Evolutionary conservation across 2,113 vertebrate species (phyloP), one percentile per base, ranked within the genome.

Genomic region (Pardalotus punctatus): DNA sequence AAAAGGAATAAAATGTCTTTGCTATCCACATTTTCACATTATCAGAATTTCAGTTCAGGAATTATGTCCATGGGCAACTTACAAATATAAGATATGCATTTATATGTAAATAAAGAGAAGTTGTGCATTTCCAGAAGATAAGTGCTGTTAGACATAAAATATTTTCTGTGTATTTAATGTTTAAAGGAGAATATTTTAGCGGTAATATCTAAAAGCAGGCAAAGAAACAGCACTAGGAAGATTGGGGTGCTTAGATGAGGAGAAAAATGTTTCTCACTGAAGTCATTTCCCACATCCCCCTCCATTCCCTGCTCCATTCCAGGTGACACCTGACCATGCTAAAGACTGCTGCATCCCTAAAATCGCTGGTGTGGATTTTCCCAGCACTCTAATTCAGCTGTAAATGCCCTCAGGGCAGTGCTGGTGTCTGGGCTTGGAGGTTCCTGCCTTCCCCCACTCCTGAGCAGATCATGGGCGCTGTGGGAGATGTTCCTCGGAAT

Each of bases 351-450:
- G 28, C 53, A 6, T 7, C 35, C 21, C 28, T 19, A 24, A 47
- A 47, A 24, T 22, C 0, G 0, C 23, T 36, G 53, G 1, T 50
- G 11, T 12, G 4, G n/a, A 2, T 35, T 62, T 83, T 45, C 60
- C 47, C 54, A 45, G 4, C 14, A 19, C 61, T 48, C 0, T 18
- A 18, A 15, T 18, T n/a, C 10, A 45, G 33, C 69, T 29, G 9
- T 7, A 18, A 10, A 19, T 15, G 36, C 23, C 11, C 61, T 40
- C 51, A 9, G 27, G 33, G 33, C 23, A 29, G 12, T 3, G 20
- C 48, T 64, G 35, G 5, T 6, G 22, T 12, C 62, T 1, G 36
- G 40, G 5, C 15, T 3, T 1, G 5, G 24, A 18, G 27, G 9
- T 18, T 58, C 65, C 57, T 57, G 51, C 71, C 19, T 86, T 35